These are phyloP conservation scores for Capreolus pygargus DNA, from an alignment of 2,113 vertebrate genomes.

Conservation along the genomic window DNA sequence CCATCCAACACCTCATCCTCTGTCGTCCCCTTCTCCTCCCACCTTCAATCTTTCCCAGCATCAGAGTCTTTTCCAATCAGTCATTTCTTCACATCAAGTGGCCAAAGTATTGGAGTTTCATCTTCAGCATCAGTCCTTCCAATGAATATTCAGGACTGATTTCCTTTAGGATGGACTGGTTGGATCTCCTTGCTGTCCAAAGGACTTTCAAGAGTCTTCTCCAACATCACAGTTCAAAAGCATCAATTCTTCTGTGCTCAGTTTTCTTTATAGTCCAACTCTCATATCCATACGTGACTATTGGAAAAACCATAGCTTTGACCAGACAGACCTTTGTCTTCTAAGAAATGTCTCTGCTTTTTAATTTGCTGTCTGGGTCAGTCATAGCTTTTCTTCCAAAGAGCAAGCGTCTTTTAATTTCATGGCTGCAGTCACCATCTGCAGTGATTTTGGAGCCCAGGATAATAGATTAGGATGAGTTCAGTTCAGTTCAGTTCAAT, in stretches of 20 bases:
- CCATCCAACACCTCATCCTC: neutral
- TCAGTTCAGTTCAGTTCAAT: neutral
- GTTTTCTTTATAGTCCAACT: neutral
- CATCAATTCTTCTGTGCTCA: neutral
- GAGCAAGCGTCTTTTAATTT: neutral
- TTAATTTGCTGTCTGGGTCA: neutral
- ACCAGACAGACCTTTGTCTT: neutral
- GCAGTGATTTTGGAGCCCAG: neutral
- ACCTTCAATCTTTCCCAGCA: neutral
- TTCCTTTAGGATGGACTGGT: neutral
- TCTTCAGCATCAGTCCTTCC: neutral
- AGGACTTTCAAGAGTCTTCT: neutral
- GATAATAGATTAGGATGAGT: neutral
- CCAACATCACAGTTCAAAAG: neutral
- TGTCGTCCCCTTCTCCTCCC: neutral
- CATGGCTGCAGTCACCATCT: neutral
- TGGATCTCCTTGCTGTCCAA: neutral
- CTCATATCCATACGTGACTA: neutral
- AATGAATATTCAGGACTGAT: neutral
- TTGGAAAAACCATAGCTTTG: neutral
- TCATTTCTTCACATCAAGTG: fast-evolving
- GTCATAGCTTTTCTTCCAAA: neutral
- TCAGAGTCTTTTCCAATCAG: neutral
- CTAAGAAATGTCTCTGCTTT: neutral
- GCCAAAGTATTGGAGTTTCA: neutral